These are phyloP conservation scores for Pelvicachromis taeniatus DNA, from an alignment of 2,113 vertebrate genomes.

Conservation along the genomic window DNA sequence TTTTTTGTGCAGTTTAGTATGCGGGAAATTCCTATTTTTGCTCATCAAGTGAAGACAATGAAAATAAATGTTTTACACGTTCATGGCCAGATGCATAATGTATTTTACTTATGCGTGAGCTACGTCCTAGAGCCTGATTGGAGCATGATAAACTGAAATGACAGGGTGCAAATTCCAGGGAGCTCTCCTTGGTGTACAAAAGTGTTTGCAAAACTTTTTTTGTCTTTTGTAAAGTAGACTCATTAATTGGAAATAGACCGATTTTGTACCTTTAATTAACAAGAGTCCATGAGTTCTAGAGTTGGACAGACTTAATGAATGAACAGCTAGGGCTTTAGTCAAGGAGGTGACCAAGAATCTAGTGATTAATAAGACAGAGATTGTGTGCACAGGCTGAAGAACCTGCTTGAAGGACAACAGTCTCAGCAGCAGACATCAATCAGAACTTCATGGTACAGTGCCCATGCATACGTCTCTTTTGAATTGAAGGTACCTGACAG, in stretches of 20 bases:
- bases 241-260: background rate
- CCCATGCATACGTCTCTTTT: background rate
- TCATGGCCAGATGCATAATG: background rate
- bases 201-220: background rate
- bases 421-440: background rate
- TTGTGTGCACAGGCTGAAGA: background rate
- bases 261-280: background rate
- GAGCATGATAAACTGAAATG: background rate
- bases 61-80: background rate
- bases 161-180: background rate
- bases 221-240: background rate
- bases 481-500: background rate
- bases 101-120: background rate
- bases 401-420: background rate
- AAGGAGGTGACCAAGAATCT: background rate
- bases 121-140: background rate
- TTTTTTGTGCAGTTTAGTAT: background rate
- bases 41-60: background rate
- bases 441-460: background rate
- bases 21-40: background rate
- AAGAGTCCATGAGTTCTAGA: background rate
- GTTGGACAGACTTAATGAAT: background rate
- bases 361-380: background rate
- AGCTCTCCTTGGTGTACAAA: background rate
- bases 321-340: background rate